Percentiles rank a stretch among this genome's conserved stretches.
phyloP scores from a whole-genome alignment of 2,797 vertebrate species.

The Lepilemur septentrionalis region DNA sequence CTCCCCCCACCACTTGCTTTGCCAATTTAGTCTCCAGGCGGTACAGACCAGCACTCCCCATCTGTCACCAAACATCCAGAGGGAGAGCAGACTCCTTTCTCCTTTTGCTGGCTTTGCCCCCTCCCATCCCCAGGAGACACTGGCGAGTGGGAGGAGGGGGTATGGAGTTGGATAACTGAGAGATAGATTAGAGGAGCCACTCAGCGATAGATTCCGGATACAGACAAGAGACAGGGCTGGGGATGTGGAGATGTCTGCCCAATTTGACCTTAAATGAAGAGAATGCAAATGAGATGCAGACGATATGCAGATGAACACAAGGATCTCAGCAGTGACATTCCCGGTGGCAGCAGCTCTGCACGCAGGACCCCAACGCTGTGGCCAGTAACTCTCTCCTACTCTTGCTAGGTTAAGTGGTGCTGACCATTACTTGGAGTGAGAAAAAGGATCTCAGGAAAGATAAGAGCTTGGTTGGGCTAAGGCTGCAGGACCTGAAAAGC shows the following conservation, averaged over 20 bases:
- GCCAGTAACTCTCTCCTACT: background rate
- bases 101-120: background rate
- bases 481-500: background rate
- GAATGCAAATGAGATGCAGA: conserved; percentile 76
- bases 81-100: conserved; percentile 16
- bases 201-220: conserved; percentile 3
- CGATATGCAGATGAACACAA: conserved; percentile 58
- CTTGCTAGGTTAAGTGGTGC: background rate
- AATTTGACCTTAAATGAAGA: conserved; percentile 79
- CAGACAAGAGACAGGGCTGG: conserved; percentile 51
- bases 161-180: background rate
- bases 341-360: background rate
- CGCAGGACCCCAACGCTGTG: background rate
- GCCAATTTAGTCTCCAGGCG: conserved; percentile 64
- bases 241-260: conserved; percentile 69
- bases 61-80: conserved; percentile 62
- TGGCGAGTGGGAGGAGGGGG: background rate
- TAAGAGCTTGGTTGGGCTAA: background rate
- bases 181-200: background rate
- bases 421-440: background rate
- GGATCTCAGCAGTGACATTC: conserved; percentile 60
- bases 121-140: background rate
- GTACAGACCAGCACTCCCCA: conserved; percentile 61
- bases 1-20: conserved; percentile 49
- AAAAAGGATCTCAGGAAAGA: background rate